Evolutionary conservation across 2,113 vertebrate species (phyloP).

Genomic region (Lepisosteus osseus): DNA sequence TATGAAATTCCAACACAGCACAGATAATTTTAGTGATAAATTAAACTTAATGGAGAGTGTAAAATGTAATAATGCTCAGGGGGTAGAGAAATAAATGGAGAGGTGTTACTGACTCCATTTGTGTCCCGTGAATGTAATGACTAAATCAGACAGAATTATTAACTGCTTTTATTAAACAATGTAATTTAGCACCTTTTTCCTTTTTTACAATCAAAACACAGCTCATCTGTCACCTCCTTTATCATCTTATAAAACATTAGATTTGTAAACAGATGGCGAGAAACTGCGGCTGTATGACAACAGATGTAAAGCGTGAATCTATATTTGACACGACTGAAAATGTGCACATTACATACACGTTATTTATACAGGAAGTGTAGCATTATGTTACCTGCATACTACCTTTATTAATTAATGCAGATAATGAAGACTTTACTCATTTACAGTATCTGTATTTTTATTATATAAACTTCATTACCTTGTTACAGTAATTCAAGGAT

Average conservation of each 20-base stretch:
- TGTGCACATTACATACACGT: too few species aligned
- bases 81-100: constrained; percentile 29
- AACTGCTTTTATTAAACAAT: constrained; percentile 27
- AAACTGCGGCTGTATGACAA: too few species aligned
- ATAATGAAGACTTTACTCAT: too few species aligned
- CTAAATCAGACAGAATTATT: constrained; percentile 33
- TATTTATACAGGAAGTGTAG: too few species aligned
- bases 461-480: too few species aligned
- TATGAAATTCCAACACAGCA: constrained; percentile 29
- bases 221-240: background rate
- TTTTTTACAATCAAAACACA: constrained; percentile 16
- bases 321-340: too few species aligned
- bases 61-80: constrained; percentile 20
- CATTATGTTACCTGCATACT: too few species aligned
- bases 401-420: too few species aligned
- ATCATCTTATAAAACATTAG: background rate
- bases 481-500: too few species aligned
- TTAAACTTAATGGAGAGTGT: constrained; percentile 39
- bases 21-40: constrained; percentile 41
- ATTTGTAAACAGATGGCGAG: too few species aligned
- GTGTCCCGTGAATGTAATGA: constrained; percentile 25
- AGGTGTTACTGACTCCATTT: constrained; percentile 17
- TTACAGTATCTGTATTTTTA: too few species aligned
- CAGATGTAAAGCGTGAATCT: too few species aligned
- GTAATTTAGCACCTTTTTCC: constrained; percentile 29